Evolutionary conservation across 2,888 invertebrate genomes (phyloP).

Genomic region (Rhimphoctona megacephalus): DNA sequence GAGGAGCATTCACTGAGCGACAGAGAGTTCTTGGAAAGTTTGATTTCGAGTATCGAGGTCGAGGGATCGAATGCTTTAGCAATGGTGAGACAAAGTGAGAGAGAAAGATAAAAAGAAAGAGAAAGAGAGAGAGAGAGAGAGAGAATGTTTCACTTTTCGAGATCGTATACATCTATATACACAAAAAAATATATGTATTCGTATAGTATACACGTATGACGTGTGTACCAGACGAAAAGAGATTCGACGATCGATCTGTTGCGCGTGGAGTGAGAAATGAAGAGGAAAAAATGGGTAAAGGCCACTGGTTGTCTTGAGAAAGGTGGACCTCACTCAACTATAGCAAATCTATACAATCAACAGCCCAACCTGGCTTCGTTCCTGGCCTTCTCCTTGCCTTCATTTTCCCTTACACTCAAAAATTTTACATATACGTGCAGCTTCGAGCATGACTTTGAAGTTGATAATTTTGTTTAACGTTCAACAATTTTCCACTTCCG

Average conservation of each 20-base stretch:
- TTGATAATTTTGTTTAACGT: not conserved
- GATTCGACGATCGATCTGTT: conserved; percentile 47
- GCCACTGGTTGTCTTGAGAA: conserved; percentile 46
- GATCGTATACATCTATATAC: conserved; percentile 3
- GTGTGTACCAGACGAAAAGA: conserved; percentile 50
- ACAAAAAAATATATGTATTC: conserved; percentile 5
- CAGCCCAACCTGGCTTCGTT: conserved; percentile 9
- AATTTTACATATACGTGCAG: not conserved
- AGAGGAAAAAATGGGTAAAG: conserved; percentile 61
- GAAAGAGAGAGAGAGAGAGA: conserved; percentile 47
- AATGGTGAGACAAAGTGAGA: conserved; percentile 27
- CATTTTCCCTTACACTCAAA: not conserved
- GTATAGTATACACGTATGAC: not conserved
- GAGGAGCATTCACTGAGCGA: conserved; percentile 51
- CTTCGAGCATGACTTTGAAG: not conserved
- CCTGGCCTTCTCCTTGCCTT: not conserved
- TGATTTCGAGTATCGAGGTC: conserved; percentile 69
- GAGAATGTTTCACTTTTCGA: conserved; percentile 67
- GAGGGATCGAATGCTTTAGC: conserved; percentile 50
- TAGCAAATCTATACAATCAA: conserved; percentile 4
- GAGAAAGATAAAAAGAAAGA: conserved; percentile 35
- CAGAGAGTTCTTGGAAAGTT: conserved; percentile 68
- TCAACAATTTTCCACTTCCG: not conserved
- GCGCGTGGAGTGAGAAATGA: conserved; percentile 51
- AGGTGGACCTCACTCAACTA: conserved; percentile 11